Base-by-base conservation (phyloP, 2,797 vertebrate genomes). In the Acrocephalus scirpaceus region DNA sequence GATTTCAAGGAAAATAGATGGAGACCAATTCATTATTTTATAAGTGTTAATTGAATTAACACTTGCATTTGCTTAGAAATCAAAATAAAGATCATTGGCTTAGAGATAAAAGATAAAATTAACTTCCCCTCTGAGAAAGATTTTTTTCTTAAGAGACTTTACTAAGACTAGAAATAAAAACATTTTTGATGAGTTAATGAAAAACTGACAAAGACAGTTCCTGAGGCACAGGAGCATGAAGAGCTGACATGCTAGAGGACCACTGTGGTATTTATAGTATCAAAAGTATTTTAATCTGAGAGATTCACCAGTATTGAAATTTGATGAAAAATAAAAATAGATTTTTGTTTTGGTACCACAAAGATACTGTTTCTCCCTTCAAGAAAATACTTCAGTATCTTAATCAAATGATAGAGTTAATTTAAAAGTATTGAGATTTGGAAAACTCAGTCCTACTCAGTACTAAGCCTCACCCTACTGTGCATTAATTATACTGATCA, bases 21-120 rank as follows among this genome's bases (percentile, higher is more conserved):
- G 47, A 94, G n/a, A 69, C 9, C 1, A 12, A 79, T 91, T 53
- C 30, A 91, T 91, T 89, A 77, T 91, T 95, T 82, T 77, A 10
- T n/a, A 74, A 66, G 30, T 72, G 50, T 89, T 91, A 94, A 90
- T 72, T 79, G 40, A 83, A 54, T 38, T 17, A 66, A 27, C 42
- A 67, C n/a, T 89, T 93, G 56, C 54, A 75, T 71, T 93, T 86
- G 21, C 62, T 91, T 82, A 70, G 58, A 90, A 93, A 89, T 71
- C 2, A 1, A 72, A 74, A 89, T 74, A 3, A 91, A 86, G 94
- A 90, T n/a, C n/a, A 77, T 27, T 72, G 50, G 45, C 18, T 82
- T 91, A 83, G 38, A 82, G 50, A 74, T 38, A 89, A 74, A 87
- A 86, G 42, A 92, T 78, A 9, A 53, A 75, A 80, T 85, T 89